Percentiles rank a stretch among this genome's conserved stretches.
These are phyloP conservation scores for Ostrea denselamellosa DNA, from an alignment of 1,140 invertebrate species.

Conservation along the genomic window DNA sequence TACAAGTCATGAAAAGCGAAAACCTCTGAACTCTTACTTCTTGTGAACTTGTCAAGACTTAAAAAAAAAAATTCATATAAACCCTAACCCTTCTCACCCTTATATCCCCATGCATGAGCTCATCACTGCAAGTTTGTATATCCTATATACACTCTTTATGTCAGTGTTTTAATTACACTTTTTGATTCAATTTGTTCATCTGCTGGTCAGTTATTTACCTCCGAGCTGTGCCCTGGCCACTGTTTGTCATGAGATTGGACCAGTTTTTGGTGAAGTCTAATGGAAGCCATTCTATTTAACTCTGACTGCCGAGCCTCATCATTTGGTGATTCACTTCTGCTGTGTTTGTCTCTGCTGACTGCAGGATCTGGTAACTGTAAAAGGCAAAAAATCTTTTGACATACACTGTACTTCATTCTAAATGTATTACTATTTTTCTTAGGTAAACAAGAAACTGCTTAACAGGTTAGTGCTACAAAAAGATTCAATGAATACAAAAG, in stretches of 20 bases:
- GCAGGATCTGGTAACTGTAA: background rate
- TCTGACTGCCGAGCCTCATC: conserved; percentile 51
- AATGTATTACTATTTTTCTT: no score
- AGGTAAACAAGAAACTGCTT: no score
- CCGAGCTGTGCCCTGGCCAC: conserved; percentile 54
- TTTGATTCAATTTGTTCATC: background rate
- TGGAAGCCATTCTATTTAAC: conserved; percentile 58
- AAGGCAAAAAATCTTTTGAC: background rate
- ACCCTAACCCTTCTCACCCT: no score
- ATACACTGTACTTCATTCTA: no score
- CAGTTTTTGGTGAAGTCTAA: conserved; percentile 58
- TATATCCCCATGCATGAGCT: no score
- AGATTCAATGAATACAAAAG: no score
- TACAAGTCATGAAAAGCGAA: background rate
- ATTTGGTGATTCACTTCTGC: conserved; percentile 44
- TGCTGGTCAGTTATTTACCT: conserved; percentile 44
- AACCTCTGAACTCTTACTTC: background rate
- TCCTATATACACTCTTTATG: no score
- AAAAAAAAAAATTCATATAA: no score
- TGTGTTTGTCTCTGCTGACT: background rate
- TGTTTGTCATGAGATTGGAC: conserved; percentile 66
- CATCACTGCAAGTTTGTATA: no score
- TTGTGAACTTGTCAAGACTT: no score
- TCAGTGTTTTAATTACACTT: no score
- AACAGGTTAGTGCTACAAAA: no score